phyloP scores from a whole-genome alignment of 1,140 invertebrate genomes.

The Sycophaga agraensis region DNA sequence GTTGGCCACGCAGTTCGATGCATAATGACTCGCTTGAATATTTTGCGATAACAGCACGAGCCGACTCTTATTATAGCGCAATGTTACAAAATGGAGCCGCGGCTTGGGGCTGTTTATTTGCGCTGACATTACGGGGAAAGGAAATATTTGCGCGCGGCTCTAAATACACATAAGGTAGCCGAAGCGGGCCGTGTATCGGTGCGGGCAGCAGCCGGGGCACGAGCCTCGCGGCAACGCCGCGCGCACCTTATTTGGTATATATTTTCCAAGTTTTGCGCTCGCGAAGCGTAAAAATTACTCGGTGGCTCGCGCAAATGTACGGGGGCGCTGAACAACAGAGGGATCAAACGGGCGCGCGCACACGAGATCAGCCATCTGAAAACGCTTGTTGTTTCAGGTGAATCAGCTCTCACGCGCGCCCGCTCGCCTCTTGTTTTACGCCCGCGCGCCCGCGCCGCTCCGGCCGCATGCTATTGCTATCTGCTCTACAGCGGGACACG shows the following conservation, averaged over 20 bases:
- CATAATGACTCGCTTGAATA: too few species aligned
- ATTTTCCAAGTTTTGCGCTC: slow-evolving; percentile 21
- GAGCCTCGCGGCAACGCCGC: neutral
- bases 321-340: slow-evolving; percentile 37
- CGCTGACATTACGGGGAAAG: neutral
- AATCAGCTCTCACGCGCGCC: slow-evolving; percentile 41
- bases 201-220: too few species aligned
- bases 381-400: slow-evolving; percentile 53
- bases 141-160: slow-evolving; percentile 12
- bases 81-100: neutral
- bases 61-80: neutral
- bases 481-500: neutral
- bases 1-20: too few species aligned
- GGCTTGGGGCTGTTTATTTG: slow-evolving; percentile 17
- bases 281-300: slow-evolving; percentile 29
- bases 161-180: neutral
- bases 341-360: slow-evolving; percentile 44
- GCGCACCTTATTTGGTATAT: slow-evolving; percentile 9
- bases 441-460: neutral
- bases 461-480: neutral
- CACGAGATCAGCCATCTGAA: slow-evolving; percentile 51
- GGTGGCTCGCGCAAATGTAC: slow-evolving; percentile 26
- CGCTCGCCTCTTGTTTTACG: neutral
- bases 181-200: neutral
- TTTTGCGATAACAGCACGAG: too few species aligned